Evolutionary conservation across 2,113 vertebrate species (phyloP).

Genomic region (Lates calcarifer): DNA sequence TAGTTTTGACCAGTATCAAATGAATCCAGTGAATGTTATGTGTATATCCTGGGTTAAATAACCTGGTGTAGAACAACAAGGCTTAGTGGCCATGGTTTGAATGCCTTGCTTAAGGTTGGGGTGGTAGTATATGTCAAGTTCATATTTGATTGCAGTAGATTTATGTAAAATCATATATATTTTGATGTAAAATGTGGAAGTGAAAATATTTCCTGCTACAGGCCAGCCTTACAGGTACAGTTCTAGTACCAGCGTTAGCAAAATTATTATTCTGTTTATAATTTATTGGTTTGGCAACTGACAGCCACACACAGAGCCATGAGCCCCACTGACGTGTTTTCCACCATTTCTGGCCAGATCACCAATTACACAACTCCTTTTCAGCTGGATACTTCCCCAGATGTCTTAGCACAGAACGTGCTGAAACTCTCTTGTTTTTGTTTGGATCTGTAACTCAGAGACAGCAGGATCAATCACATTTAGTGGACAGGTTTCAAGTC

Average conservation of each 20-base stretch:
- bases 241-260: background rate
- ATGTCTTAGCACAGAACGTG: slow-evolving; percentile 16
- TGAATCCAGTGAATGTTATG: background rate
- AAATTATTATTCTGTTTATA: background rate
- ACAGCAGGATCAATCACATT: slow-evolving; percentile 30
- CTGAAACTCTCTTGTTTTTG: slow-evolving; percentile 27
- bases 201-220: background rate
- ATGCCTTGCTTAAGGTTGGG: too few relatives aligned
- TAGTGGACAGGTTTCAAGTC: slow-evolving; percentile 18
- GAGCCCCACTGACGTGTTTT: slow-evolving; percentile 32
- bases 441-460: slow-evolving; percentile 15
- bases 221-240: background rate
- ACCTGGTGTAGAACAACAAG: too few relatives aligned
- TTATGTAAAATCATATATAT: background rate
- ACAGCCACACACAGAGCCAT: background rate
- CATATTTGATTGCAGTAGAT: background rate
- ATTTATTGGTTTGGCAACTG: background rate
- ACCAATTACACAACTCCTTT: background rate
- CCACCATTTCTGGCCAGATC: slow-evolving; percentile 26
- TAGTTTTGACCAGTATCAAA: background rate
- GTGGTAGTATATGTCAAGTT: too few relatives aligned
- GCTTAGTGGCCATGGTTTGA: too few relatives aligned
- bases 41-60: background rate
- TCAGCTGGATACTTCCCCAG: slow-evolving; percentile 23
- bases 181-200: background rate